Evolutionary conservation across 2,888 invertebrate species (phyloP).

Genomic region (Dorcus parallelipipedus): DNA sequence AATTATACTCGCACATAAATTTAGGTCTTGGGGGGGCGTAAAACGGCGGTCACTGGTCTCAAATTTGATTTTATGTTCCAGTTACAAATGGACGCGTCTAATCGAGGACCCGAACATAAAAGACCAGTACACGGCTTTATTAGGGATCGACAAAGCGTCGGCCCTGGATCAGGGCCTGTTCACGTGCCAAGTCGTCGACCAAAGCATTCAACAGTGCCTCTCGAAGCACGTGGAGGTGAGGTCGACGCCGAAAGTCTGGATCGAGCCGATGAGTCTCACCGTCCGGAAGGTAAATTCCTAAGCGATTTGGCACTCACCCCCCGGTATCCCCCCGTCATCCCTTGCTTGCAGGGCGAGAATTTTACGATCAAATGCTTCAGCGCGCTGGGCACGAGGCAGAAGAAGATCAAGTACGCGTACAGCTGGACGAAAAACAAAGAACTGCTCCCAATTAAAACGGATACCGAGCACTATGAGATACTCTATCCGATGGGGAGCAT

Average conservation of each 20-base stretch:
- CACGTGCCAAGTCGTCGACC: constrained; percentile 68
- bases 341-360: constrained; percentile 59
- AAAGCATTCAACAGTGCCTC: constrained; percentile 66
- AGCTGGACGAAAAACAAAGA: constrained; percentile 80
- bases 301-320: background rate
- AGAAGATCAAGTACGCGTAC: constrained; percentile 66
- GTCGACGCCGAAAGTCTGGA: constrained; percentile 63
- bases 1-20: background rate
- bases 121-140: constrained; percentile 63
- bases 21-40: background rate
- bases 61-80: constrained; percentile 42
- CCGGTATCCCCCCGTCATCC: background rate
- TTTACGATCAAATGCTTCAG: constrained; percentile 73
- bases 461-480: constrained; percentile 80
- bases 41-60: no score
- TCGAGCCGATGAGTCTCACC: constrained; percentile 68
- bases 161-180: constrained; percentile 72
- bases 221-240: constrained; percentile 60
- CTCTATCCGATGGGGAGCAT: constrained; percentile 81
- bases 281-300: constrained; percentile 60
- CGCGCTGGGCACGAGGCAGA: constrained; percentile 62
- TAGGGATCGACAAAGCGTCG: constrained; percentile 69
- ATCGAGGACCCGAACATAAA: constrained; percentile 50
- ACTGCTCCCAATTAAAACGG: constrained; percentile 68
- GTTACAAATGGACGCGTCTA: constrained; percentile 65